Evolutionary conservation across 2,113 vertebrate genomes (phyloP), one percentile per base, ranked within the genome.

Genomic region (Ramphastos sulfuratus): DNA sequence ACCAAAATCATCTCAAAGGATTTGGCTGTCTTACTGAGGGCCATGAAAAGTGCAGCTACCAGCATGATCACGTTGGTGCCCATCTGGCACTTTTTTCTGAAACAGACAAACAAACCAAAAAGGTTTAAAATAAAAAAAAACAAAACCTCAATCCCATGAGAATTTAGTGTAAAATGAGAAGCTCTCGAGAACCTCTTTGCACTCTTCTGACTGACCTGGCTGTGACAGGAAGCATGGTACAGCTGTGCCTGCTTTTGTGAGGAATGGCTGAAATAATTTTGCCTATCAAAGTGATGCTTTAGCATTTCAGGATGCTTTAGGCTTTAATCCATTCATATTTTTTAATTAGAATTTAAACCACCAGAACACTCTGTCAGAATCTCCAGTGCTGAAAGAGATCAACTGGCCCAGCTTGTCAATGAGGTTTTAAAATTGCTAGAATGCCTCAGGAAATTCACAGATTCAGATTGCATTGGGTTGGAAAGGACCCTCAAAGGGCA

Each of bases 1-100:
- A 97, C 59, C 63, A 98, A 86, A 80, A 98, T 97, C 97, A 98
- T 98, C 96, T 98, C 98, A 1, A 98, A 98, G 59, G 98, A 98
- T 67, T 58, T 96, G 61, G 96, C 96, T 89, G 78, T 96, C 90
- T 96, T 98, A 86, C 98, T 98, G 87, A 98, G 96, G 42, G 97
- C 84, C 98, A 98, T 97, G 70, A 97, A 70, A 50, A 98, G 39
- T 17, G 98, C 97, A 86, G 98, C 98, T n/a, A 93, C 87, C 7
- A 98, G 80, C 35, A 97, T 98, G 87, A 98, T 98, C 17, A 97
- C 28, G 35, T 98, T 98, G 91, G 97, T 98, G 76, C 97, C 82
- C 79, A 98, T 92, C 9, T 98, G 97, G 59, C 97, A 95, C 60
- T 98, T 98, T 91, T 98, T 98, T 92, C 98, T 98, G 87, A 28